Conservation (phyloP, 1,140 invertebrate genomes). For the Dolichoris vasculosae region DNA sequence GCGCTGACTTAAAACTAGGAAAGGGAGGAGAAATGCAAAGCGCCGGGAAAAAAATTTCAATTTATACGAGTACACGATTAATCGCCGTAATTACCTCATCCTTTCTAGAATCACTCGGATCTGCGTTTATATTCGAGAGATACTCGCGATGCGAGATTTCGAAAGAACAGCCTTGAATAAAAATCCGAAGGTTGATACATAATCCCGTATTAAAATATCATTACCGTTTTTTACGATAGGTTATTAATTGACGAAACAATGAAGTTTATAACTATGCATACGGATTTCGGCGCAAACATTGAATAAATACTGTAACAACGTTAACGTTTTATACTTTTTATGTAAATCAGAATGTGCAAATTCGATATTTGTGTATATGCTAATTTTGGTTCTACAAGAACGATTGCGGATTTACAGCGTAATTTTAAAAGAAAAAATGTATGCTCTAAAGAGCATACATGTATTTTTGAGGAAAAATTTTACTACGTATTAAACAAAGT, state of each 20-base stretch:
- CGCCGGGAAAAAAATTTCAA: not conserved
- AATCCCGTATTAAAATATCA: slow-evolving; percentile 3
- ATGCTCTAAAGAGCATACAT: no score
- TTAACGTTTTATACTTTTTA: not conserved
- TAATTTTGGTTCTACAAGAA: no score
- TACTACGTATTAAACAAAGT: no score
- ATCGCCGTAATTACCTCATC: not conserved
- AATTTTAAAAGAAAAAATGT: no score
- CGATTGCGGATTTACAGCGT: no score
- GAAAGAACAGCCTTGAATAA: not conserved
- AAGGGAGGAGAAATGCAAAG: not conserved
- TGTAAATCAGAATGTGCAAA: not conserved
- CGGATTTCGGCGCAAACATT: not conserved
- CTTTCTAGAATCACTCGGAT: slow-evolving; percentile 4
- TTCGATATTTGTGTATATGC: no score
- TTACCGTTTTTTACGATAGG: not conserved
- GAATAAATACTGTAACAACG: not conserved
- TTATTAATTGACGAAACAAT: not conserved
- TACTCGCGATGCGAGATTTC: slow-evolving; percentile 1
- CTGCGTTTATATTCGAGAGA: not conserved
- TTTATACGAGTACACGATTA: not conserved
- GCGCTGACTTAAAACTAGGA: slow-evolving; percentile 38
- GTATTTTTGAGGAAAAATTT: no score
- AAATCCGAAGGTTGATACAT: slow-evolving; percentile 14
- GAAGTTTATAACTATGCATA: not conserved